Evolutionary conservation across 2,113 vertebrate genomes (phyloP).

Genomic region (Australoheros scitulus): DNA sequence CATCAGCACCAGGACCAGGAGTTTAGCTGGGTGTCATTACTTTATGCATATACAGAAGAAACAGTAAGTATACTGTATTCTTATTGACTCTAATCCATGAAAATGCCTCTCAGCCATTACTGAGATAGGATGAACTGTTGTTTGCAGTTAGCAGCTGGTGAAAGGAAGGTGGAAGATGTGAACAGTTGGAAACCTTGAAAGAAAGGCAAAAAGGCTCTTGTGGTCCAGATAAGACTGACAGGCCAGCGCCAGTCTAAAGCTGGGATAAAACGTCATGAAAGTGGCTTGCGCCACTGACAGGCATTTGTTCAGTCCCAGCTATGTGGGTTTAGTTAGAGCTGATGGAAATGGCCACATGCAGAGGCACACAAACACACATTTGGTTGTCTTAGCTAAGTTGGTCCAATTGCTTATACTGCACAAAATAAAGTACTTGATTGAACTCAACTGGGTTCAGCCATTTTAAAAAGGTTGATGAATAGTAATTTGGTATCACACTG

Average conservation of each 20-base stretch:
- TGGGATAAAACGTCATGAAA: constrained; percentile 41
- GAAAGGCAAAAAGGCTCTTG: constrained; percentile 40
- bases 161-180: neutral
- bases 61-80: neutral
- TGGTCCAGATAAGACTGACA: constrained; percentile 59
- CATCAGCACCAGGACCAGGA: neutral
- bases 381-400: constrained; percentile 11
- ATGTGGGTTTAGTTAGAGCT: constrained; percentile 51
- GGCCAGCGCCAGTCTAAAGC: constrained; percentile 47
- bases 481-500: neutral
- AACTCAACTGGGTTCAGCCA: neutral
- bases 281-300: constrained; percentile 60
- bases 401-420: neutral
- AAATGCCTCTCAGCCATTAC: constrained; percentile 31
- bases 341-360: constrained; percentile 10
- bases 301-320: constrained; percentile 55
- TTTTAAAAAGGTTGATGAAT: constrained; percentile 1
- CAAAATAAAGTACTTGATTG: neutral
- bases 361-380: constrained; percentile 15
- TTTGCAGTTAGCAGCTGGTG: constrained; percentile 24
- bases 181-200: constrained; percentile 19
- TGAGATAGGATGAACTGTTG: constrained; percentile 56
- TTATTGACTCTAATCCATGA: constrained; percentile 8
- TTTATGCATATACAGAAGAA: neutral
- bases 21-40: neutral